Conservation (phyloP, 2,888 invertebrate species). For the Omphaloscelis lunosa region DNA sequence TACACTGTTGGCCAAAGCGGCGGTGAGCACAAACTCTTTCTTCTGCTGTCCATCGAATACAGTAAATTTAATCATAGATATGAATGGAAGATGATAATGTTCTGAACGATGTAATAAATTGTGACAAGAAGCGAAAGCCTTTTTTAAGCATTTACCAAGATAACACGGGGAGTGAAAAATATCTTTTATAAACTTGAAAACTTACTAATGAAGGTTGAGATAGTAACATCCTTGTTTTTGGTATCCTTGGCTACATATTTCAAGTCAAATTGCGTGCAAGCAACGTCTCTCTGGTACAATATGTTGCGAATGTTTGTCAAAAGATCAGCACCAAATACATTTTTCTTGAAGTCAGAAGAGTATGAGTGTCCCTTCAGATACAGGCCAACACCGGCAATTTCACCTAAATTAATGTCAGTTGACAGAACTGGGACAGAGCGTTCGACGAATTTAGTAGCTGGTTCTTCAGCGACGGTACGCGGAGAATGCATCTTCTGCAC, state of each 20-base stretch:
- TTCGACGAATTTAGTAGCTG: conserved; percentile 84
- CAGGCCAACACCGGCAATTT: conserved; percentile 81
- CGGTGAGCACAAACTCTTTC: conserved; percentile 87
- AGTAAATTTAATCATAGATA: conserved; percentile 61
- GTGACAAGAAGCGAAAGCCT: no score
- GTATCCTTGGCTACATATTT: conserved; percentile 85
- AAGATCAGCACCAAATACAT: conserved; percentile 20
- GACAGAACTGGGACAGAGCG: conserved; percentile 75
- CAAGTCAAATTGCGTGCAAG: conserved; percentile 88
- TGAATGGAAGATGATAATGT: no score
- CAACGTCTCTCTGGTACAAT: conserved; percentile 81
- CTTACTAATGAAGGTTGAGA: no score
- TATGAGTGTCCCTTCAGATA: conserved; percentile 83
- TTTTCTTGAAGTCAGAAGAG: conserved; percentile 79
- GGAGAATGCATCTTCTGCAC: conserved; percentile 89
- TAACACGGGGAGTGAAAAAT: no score
- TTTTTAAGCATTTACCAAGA: no score
- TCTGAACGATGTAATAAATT: no score
- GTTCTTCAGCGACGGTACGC: conserved; percentile 86
- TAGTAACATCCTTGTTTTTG: conserved; percentile 76
- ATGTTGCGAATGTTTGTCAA: conserved; percentile 73
- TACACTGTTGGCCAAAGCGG: conserved; percentile 89
- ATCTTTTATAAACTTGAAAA: no score
- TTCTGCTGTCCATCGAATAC: conserved; percentile 80
- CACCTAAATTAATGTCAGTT: conserved; percentile 83